A percentile compares a stretch with the other conserved stretches of the same genome.
phyloP scores from a whole-genome alignment of 2,113 vertebrate species.

The Sander lucioperca region DNA sequence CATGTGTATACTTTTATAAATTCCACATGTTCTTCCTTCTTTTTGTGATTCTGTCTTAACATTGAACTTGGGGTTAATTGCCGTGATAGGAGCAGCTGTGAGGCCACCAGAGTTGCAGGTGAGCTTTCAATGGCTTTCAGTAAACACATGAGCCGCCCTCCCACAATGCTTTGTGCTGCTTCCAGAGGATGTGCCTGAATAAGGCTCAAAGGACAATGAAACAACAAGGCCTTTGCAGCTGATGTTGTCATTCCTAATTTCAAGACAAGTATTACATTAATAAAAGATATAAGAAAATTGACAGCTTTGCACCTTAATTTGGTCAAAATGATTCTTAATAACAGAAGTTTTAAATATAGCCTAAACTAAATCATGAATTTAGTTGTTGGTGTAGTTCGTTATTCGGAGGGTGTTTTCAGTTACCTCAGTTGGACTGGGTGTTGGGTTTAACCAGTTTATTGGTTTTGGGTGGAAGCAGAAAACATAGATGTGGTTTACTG shows the following conservation, averaged over 20 bases:
- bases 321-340: not conserved
- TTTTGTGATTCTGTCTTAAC: constrained; percentile 40
- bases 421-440: not conserved
- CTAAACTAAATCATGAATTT: not conserved
- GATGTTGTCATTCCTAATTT: constrained; percentile 23
- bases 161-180: constrained; percentile 60
- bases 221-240: constrained; percentile 38
- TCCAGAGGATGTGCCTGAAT: constrained; percentile 61
- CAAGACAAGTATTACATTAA: not conserved
- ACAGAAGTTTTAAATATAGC: not conserved
- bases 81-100: constrained; percentile 58
- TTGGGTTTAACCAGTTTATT: constrained; percentile 53
- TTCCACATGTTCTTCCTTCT: constrained; percentile 34
- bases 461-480: constrained; percentile 67
- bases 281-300: not conserved
- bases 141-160: constrained; percentile 65
- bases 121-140: constrained; percentile 60
- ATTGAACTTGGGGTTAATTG: constrained; percentile 70
- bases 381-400: constrained; percentile 12
- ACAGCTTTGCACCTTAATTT: not conserved
- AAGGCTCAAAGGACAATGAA: constrained; percentile 49
- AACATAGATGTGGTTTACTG: constrained; percentile 53
- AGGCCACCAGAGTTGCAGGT: constrained; percentile 72
- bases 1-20: constrained; percentile 15
- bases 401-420: constrained; percentile 45